Percentiles rank a stretch among this genome's conserved stretches.
phyloP scores from a whole-genome alignment of 2,113 vertebrate genomes.

The Canis aureus region DNA sequence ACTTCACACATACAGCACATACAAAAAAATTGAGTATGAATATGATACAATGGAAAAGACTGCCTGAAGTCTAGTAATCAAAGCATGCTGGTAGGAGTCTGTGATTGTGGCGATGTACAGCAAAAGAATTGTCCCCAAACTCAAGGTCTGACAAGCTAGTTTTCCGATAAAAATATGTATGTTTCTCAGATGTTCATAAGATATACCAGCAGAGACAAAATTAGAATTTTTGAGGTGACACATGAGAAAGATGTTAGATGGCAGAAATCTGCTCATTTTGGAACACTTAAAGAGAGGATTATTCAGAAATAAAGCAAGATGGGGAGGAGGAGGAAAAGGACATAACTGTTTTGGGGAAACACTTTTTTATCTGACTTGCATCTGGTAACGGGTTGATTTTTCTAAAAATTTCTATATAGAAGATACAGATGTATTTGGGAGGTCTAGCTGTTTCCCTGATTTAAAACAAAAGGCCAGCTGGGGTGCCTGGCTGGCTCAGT shows the following conservation, averaged over 20 bases:
- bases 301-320: background rate
- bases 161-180: slow-evolving; percentile 10
- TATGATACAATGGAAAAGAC: slow-evolving; percentile 17
- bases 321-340: background rate
- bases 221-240: slow-evolving; percentile 46
- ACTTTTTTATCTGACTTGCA: background rate
- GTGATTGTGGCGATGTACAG: background rate
- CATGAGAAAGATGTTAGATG: background rate
- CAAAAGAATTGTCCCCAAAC: slow-evolving; percentile 43
- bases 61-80: slow-evolving; percentile 20
- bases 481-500: background rate
- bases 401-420: background rate
- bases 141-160: slow-evolving; percentile 45
- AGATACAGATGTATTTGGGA: background rate
- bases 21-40: slow-evolving; percentile 41
- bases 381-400: background rate
- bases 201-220: background rate
- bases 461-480: background rate
- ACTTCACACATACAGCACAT: slow-evolving; percentile 47
- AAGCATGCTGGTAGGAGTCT: slow-evolving; percentile 45
- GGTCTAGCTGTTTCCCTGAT: background rate
- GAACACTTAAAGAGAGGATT: background rate
- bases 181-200: slow-evolving; percentile 45
- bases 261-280: background rate
- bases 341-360: background rate